phyloP scores from a whole-genome alignment of 2,113 vertebrate genomes.

The Oreochromis tanganicae region DNA sequence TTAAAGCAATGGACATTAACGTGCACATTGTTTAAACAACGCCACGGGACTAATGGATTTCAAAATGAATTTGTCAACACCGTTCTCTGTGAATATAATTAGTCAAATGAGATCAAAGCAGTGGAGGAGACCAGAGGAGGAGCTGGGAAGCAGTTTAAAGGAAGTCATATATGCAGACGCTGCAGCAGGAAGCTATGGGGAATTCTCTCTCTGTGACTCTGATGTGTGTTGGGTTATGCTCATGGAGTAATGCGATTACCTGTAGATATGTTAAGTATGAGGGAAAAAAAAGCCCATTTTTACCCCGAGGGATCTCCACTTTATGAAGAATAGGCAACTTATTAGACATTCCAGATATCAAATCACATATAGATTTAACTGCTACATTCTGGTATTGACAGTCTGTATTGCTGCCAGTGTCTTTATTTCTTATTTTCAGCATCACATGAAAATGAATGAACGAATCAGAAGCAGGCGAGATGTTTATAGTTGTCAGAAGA shows the following conservation, averaged over 20 bases:
- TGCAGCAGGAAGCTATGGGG: background rate
- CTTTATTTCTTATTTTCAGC: conserved; percentile 49
- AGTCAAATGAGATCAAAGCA: conserved; percentile 62
- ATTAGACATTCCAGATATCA: background rate
- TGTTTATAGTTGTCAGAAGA: background rate
- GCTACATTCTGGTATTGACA: conserved; percentile 1
- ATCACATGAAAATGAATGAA: background rate
- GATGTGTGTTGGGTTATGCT: background rate
- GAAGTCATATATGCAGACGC: background rate
- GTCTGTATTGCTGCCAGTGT: background rate
- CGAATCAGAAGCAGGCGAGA: background rate
- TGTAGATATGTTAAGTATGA: conserved; percentile 11
- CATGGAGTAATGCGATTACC: background rate
- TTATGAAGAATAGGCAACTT: conserved; percentile 68
- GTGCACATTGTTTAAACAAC: conserved; percentile 72
- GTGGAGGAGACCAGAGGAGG: conserved; percentile 25
- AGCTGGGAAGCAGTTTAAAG: conserved; percentile 17
- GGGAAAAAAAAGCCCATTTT: conserved; percentile 64
- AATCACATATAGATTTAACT: background rate
- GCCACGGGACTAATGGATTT: conserved; percentile 75
- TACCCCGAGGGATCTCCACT: conserved; percentile 74
- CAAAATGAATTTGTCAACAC: conserved; percentile 78
- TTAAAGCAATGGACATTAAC: conserved; percentile 73
- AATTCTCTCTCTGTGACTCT: background rate
- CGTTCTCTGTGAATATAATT: conserved; percentile 68